A percentile compares a stretch with the other conserved stretches of the same genome.
phyloP scores from a whole-genome alignment of 2,113 vertebrate species.

The Redunca redunca region DNA sequence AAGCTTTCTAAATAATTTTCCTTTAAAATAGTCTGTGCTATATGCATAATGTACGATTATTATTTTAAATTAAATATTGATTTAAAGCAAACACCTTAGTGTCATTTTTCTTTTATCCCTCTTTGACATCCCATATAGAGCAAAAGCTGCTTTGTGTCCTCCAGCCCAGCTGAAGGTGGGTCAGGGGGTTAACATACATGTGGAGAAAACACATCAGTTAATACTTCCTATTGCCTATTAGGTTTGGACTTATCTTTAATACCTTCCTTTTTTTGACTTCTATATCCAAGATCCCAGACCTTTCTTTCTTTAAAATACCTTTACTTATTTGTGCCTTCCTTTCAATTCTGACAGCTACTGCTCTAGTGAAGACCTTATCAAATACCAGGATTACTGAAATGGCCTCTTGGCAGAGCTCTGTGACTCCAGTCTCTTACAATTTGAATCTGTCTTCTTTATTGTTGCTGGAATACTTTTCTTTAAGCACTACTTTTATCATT shows the following conservation, averaged over 20 bases:
- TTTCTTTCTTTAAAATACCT: neutral
- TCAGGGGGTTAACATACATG: neutral
- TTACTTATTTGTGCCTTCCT: neutral
- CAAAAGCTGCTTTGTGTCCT: neutral
- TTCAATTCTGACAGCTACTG: neutral
- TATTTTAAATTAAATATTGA: neutral
- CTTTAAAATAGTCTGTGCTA: neutral
- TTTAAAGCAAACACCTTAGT: neutral
- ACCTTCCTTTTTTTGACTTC: neutral
- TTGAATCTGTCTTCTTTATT: conserved; percentile 1
- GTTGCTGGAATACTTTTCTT: neutral
- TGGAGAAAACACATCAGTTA: neutral
- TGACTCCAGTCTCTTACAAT: neutral
- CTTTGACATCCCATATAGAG: neutral
- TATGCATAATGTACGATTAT: neutral
- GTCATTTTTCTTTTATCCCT: neutral
- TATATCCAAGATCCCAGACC: neutral
- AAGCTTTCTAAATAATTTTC: neutral
- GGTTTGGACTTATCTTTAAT: neutral
- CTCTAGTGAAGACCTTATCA: neutral
- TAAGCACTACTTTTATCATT: conserved; percentile 10
- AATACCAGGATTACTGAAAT: neutral
- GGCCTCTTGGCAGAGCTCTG: neutral
- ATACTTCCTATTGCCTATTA: neutral
- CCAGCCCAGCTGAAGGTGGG: neutral